These are phyloP conservation scores for Fulica atra DNA, from an alignment of 2,113 vertebrate genomes.

Conservation along the genomic window DNA sequence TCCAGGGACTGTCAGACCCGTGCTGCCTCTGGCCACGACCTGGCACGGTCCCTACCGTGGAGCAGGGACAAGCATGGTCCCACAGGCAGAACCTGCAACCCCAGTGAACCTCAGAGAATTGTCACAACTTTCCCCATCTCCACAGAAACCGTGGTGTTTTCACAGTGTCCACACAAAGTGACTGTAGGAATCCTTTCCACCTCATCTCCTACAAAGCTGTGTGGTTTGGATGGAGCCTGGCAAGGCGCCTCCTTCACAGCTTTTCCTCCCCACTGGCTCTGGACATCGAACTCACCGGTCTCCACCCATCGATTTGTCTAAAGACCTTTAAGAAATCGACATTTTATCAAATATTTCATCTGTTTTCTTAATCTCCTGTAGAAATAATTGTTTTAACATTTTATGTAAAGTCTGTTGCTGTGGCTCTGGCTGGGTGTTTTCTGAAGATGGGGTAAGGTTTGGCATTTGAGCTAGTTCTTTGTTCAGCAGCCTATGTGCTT, in stretches of 20 bases:
- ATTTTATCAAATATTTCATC: background rate
- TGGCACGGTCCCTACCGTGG: background rate
- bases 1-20: background rate
- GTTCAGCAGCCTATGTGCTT: background rate
- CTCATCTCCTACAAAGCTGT: rapidly evolving
- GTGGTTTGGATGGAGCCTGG: background rate
- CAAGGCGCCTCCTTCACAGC: background rate
- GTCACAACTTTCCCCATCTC: background rate
- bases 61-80: background rate
- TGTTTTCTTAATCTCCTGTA: background rate
- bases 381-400: conserved; percentile 11
- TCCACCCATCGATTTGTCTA: background rate
- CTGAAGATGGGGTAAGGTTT: background rate
- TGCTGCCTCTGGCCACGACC: background rate
- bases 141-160: background rate
- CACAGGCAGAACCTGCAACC: background rate
- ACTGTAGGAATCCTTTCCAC: background rate
- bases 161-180: background rate
- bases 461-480: background rate
- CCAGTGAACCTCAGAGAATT: background rate
- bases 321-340: conserved; percentile 5
- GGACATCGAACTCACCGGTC: background rate
- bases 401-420: background rate
- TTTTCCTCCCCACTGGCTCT: background rate
- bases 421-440: background rate